phyloP scores from a whole-genome alignment of 1,140 invertebrate species.

The Drosophila ironensis region DNA sequence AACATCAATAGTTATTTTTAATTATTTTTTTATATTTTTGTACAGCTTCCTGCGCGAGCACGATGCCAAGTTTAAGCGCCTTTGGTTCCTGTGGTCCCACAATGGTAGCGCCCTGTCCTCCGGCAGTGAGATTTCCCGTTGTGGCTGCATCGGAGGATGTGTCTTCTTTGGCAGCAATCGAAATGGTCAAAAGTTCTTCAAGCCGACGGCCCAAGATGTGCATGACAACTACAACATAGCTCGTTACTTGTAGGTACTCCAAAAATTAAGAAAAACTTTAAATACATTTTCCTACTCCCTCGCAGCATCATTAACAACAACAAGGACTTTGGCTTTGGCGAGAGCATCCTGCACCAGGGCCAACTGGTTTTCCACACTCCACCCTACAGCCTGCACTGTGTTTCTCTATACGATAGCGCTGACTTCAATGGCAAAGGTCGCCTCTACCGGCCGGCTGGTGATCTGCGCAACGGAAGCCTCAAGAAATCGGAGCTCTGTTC shows the following conservation, averaged over 20 bases:
- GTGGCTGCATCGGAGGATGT: constrained; percentile 97
- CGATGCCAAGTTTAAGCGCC: constrained; percentile 92
- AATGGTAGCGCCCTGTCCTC: constrained; percentile 82
- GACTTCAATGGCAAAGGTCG: constrained; percentile 78
- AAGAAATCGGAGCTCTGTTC: constrained; percentile 69
- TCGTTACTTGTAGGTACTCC: constrained; percentile 84
- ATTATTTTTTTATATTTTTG: neutral
- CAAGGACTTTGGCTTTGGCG: constrained; percentile 92
- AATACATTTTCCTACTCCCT: neutral
- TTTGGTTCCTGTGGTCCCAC: constrained; percentile 97
- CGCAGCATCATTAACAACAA: constrained; percentile 81
- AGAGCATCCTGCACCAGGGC: constrained; percentile 94
- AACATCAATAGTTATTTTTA: rapidly evolving
- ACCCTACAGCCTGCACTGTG: constrained; percentile 90
- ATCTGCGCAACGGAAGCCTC: constrained; percentile 69
- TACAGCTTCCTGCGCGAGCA: constrained; percentile 91
- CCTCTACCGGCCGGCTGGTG: constrained; percentile 61
- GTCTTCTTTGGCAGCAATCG: constrained; percentile 95
- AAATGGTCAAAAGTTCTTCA: constrained; percentile 94
- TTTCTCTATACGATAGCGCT: constrained; percentile 88
- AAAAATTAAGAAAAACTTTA: neutral
- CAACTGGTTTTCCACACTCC: constrained; percentile 95
- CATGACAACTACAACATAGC: constrained; percentile 92
- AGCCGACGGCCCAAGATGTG: constrained; percentile 90
- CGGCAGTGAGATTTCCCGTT: constrained; percentile 84